These are phyloP conservation scores for Sturnira hondurensis DNA, from an alignment of 2,113 vertebrate species.

Conservation along the genomic window DNA sequence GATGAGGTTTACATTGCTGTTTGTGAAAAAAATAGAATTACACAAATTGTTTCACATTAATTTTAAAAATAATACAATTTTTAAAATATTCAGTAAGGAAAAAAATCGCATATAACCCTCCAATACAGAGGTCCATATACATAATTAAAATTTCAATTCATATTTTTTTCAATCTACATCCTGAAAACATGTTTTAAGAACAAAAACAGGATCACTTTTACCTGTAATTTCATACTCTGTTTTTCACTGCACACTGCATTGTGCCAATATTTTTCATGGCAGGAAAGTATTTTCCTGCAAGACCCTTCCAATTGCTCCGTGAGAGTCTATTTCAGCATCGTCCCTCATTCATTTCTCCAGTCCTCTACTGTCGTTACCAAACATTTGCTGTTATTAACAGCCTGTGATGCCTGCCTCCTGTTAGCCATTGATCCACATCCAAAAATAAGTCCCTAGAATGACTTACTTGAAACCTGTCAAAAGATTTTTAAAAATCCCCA, in stretches of 20 bases:
- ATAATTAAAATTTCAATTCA: neutral
- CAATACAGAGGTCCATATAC: neutral
- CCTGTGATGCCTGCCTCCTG: neutral
- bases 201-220: neutral
- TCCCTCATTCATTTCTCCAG: neutral
- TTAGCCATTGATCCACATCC: neutral
- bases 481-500: neutral
- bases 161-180: neutral
- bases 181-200: neutral
- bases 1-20: neutral
- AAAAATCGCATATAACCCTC: neutral
- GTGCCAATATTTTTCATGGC: neutral
- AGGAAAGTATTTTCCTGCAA: neutral
- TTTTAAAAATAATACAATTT: neutral
- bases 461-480: neutral
- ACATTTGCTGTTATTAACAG: neutral
- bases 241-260: neutral
- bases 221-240: neutral
- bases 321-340: neutral
- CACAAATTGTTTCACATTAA: neutral
- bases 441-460: neutral
- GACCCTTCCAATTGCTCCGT: neutral
- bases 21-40: neutral
- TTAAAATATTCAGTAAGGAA: neutral
- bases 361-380: neutral